Evolutionary conservation across 2,888 invertebrate genomes (phyloP).

Genomic region (Ecliptopera silaceata): DNA sequence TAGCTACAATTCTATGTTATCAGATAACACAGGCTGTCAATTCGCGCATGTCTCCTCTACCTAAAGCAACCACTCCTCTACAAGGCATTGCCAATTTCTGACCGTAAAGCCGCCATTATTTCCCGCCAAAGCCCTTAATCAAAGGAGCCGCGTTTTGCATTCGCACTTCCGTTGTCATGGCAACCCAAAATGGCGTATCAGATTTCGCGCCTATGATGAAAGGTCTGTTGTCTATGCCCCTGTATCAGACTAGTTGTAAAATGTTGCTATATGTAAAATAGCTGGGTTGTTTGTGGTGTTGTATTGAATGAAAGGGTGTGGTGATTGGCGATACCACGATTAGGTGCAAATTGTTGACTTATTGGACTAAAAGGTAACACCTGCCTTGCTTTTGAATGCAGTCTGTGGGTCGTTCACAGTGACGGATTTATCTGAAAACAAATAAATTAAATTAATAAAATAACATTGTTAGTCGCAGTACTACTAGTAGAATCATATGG

Average conservation of each 20-base stretch:
- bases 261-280: not conserved
- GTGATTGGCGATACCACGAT: conserved; percentile 15
- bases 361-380: conserved; percentile 16
- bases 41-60: conserved; percentile 29
- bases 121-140: conserved; percentile 59
- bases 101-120: conserved; percentile 53
- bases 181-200: conserved; percentile 67
- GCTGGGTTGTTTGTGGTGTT: conserved; percentile 17
- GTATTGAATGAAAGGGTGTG: conserved; percentile 25
- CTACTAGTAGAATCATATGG: too few species aligned
- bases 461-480: not conserved
- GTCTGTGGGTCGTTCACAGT: not conserved
- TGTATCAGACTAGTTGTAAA: too few species aligned
- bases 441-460: not conserved
- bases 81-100: conserved; percentile 52
- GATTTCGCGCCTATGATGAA: conserved; percentile 64
- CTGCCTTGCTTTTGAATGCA: conserved; percentile 9
- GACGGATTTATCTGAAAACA: conserved; percentile 14
- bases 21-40: conserved; percentile 21
- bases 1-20: conserved; percentile 15
- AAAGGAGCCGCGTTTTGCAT: conserved; percentile 60
- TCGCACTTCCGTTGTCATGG: conserved; percentile 62
- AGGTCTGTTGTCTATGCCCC: conserved; percentile 39
- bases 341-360: conserved; percentile 22
- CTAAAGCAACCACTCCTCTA: conserved; percentile 39